Base-by-base conservation (phyloP, 2,113 vertebrate genomes). In the Dryoscopus gambensis region DNA sequence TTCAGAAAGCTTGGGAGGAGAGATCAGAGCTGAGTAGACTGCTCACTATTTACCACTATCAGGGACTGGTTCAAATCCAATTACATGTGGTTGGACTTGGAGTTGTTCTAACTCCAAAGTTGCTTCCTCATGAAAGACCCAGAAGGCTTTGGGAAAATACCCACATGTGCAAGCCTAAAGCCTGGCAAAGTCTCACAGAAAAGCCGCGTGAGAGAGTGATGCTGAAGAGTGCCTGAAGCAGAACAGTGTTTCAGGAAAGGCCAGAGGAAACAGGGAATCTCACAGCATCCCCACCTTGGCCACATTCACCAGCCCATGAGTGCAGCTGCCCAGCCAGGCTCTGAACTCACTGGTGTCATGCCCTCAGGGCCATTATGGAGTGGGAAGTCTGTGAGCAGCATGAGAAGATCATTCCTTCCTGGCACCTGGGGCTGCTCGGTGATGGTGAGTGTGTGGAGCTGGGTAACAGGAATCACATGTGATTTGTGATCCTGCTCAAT, bases 391-490 rank as follows among this genome's bases (percentile, higher is more conserved):
- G 12, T 14, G 40, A 63, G 47, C 15, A 76, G 40, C 28, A 39
- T 6, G 53, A 19, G 31, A 67, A 35, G 19, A 8, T 5, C 39
- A 35, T 57, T 42, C 25, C 16, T 95, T 77, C 39, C 21, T 2
- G 0, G 13, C 0, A 0, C 14, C 16, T 40, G 31, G 30, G 20
- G 15, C 21, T 1, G 1, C 69, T n/a, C 46, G 28, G 40, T 2
- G 0, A 39, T 44, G 42, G 6, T 35, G 27, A 63, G 12, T 16
- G 27, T 15, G 4, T 12, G 60, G 33, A 57, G 44, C 52, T 2
- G 3, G 15, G 50, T 83, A 59, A 68, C 18, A 68, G 24, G n/a
- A 63, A 31, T 73, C 24, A 3, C 13, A 13, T 10, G 22, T 52
- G 47, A 13, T 75, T 76, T 79, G 46, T 47, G 22, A 62, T 44